Evolutionary conservation across 1,140 invertebrate species (phyloP), one percentile per base, ranked within the genome.

Genomic region (Hylaeus volcanicus): DNA sequence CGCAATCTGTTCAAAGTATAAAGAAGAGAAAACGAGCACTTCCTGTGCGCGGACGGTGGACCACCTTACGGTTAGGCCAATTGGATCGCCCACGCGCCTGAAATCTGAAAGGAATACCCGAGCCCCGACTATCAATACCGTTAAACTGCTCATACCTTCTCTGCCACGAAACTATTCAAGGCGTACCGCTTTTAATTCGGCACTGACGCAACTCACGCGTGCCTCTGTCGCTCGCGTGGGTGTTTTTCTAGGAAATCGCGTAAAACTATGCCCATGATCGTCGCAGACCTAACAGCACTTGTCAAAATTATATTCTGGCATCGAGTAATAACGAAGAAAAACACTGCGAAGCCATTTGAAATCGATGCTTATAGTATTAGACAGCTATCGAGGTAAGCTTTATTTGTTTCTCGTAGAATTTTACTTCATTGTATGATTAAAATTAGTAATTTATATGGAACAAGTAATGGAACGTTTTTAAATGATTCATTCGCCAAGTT

Each of bases 61-160:
- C 82, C 78, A 86, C 37, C 79, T 81, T 78, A 65, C 70, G n/a
- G 81, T 74, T 87, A 84, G 82, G 77, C 78, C 86, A 87, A 87
- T 81, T 84, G 86, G 82, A 66, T 87, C 85, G 86, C 86, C 86
- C 85, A 87, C 86, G 39, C 75, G 39, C 2, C 12, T 78, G 81
- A 87, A 86, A 86, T 81, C 85, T 61, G 75, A 86, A 84, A 86
- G 77, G 75, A 74, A 78, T 69, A 84, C 55, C 37, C 12, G n/a
- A 63, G 74, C 41, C 11, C 68, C 51, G 41, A 55, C 69, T 48
- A 66, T 71, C 64, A 58, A 78, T 84, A 84, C 69, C 82, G 79
- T 87, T 87, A 84, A 86, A 76, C 65, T 41, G 73, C 37, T 70
- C 78, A 37, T 61, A 11, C 51, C 70, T 79, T 53, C 61, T 15